Evolutionary conservation across 2,113 vertebrate genomes (phyloP), one percentile per base, ranked within the genome.

Genomic region (Megaleporinus macrocephalus): DNA sequence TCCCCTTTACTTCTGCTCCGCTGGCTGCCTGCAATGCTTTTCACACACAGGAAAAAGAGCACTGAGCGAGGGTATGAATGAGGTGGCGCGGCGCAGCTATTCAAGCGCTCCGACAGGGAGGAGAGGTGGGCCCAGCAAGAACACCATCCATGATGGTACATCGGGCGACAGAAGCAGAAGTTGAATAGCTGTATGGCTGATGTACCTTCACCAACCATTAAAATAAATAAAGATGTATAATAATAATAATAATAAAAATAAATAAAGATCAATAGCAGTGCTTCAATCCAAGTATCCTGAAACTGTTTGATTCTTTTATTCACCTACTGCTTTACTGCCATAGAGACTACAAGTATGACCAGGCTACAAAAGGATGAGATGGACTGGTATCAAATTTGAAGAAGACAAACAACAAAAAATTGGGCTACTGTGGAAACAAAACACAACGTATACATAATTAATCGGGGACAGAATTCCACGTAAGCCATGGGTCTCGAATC

Each of bases 1-100:
- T 92, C 89, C 65, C 41, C 65, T 93, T 94, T 96, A 96, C 93
- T 96, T 91, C 94, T 95, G 95, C 96, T 95, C 91, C 89, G 93
- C 90, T 95, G 94, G 91, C 85, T 93, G 92, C 91, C 93, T 94
- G 94, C 94, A 95, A 96, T 96, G 94, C 96, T 95, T 97, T 96
- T 96, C 95, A 97, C 93, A 92, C 3, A 87, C 93, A 96, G 95
- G 53, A 95, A 96, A 96, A 94, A 90, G 93, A 92, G 92, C 91
- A 92, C 93, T 93, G 94, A 90, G 91, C 91, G 83, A 78, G 66
- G 93, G 90, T 95, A 95, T 92, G 92, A 95, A 95, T 93, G 92
- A 94, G 94, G 93, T 90, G 90, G 91, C 90, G 85, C 82, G 86
- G 84, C 83, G 22, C 87, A 87, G 83, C 93, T 86, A 89, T 91